phyloP scores from a whole-genome alignment of 2,797 vertebrate species.

The Betta splendens region DNA sequence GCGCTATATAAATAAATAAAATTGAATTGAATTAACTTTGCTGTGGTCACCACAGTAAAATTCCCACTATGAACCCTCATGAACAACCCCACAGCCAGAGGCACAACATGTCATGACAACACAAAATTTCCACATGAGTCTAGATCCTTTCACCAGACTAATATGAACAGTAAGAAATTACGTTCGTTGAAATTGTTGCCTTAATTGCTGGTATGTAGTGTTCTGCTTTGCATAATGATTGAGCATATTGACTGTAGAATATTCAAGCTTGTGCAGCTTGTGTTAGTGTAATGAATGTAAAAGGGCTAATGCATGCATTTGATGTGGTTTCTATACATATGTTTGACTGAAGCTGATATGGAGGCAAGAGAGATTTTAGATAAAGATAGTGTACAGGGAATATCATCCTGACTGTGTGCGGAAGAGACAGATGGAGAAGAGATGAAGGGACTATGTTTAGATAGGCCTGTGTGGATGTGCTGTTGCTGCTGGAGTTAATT shows the following conservation, averaged over 20 bases:
- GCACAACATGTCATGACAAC: too few relatives aligned
- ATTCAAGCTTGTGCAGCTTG: not conserved
- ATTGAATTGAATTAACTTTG: too few relatives aligned
- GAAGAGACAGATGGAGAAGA: slow-evolving; percentile 6
- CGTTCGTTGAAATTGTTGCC: not conserved
- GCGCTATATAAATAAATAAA: too few relatives aligned
- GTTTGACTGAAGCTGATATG: slow-evolving; percentile 27
- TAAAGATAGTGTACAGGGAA: not conserved
- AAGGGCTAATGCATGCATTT: slow-evolving; percentile 20
- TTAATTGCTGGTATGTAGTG: not conserved
- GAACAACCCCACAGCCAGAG: too few relatives aligned
- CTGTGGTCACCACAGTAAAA: too few relatives aligned
- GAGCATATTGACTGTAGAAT: not conserved
- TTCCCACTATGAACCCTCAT: too few relatives aligned
- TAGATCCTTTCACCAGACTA: not conserved
- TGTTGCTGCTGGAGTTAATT: slow-evolving; percentile 75
- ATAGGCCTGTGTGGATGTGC: slow-evolving; percentile 40
- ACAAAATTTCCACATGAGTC: too few relatives aligned
- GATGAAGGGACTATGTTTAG: slow-evolving; percentile 37
- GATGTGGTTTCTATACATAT: not conserved
- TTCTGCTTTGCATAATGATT: slow-evolving; percentile 7
- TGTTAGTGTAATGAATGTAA: slow-evolving; percentile 5
- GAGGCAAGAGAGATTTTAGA: slow-evolving; percentile 26
- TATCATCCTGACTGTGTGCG: slow-evolving; percentile 21
- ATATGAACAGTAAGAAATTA: slow-evolving; percentile 1